Evolutionary conservation across 2,888 invertebrate species (phyloP), one percentile per base, ranked within the genome.

Genomic region (Drosophila borealis): DNA sequence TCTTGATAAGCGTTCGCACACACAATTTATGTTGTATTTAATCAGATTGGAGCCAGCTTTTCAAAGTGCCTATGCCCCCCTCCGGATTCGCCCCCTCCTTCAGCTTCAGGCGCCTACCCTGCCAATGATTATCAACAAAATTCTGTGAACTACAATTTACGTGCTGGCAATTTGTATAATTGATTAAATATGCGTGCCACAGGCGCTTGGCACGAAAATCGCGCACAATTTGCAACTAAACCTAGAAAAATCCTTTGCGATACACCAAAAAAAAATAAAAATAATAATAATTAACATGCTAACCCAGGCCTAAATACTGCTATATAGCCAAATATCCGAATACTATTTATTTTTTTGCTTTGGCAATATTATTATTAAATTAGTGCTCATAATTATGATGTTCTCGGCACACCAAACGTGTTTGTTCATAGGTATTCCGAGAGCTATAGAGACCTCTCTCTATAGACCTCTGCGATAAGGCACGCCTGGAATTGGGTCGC

Each of bases 401-500:
- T 68, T 80, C 59, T 48, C 17, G 21, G 14, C 44, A 55, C 34
- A 54, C 42, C 48, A 37, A 25, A 29, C 42, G n/a, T 19, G 17
- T 48, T 46, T 50, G 57, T 50, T 14, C 54, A 54, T 57, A 55
- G 76, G 45, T 76, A 63, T 63, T 17, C 10, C n/a, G 37, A 50
- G 51, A 37, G 49, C 41, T 34, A 29, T 39, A 55, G 39, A 59
- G 8, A 36, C 11, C 11, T 36, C 10, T 36, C 4, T 41, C 56
- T 42, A 19, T 29, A 55, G 34, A 54, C 14, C 53, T 50, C 42
- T 37, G 66, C 82, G 86, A 88, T 82, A 88, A 86, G 81, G 84
- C 84, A 88, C 84, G 89, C 70, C 81, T 87, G 84, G 75, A 89
- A 83, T 89, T 87, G 81, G 82, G 82, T 83, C 84, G 62, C 53